A percentile compares a stretch with the other conserved stretches of the same genome.
phyloP scores from a whole-genome alignment of 2,113 vertebrate species.

The Sclerurus mexicanus region DNA sequence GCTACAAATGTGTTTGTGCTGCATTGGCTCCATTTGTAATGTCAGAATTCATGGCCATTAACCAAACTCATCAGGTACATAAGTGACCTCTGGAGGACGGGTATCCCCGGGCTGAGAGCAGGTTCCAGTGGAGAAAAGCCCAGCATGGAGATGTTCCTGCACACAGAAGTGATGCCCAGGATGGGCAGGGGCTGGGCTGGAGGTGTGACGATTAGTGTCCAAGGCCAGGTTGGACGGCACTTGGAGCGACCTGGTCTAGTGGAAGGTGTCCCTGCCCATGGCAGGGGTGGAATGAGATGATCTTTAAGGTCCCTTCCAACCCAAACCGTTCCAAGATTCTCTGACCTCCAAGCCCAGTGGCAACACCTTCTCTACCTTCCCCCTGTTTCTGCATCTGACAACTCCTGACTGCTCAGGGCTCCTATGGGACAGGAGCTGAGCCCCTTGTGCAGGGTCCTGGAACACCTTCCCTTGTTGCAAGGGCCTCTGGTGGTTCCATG shows the following conservation, averaged over 20 bases:
- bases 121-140: neutral
- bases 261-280: neutral
- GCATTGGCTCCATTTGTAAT: neutral
- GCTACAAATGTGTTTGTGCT: neutral
- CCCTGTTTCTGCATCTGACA: neutral
- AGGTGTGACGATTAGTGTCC: too few species aligned
- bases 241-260: neutral
- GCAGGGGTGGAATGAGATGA: neutral
- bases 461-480: neutral
- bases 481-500: accelerated
- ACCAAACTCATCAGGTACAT: neutral
- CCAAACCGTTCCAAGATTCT: neutral
- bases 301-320: neutral
- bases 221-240: neutral
- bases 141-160: too few species aligned
- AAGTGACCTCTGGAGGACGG: neutral
- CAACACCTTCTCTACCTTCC: neutral
- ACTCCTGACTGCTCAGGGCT: neutral
- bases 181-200: neutral
- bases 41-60: neutral
- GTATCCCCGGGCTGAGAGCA: neutral
- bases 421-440: neutral
- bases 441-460: neutral
- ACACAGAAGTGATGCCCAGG: neutral
- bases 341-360: neutral